Evolutionary conservation across 1,140 invertebrate species (phyloP), one percentile per base, ranked within the genome.

Genomic region (Rhopalosiphum padi): DNA sequence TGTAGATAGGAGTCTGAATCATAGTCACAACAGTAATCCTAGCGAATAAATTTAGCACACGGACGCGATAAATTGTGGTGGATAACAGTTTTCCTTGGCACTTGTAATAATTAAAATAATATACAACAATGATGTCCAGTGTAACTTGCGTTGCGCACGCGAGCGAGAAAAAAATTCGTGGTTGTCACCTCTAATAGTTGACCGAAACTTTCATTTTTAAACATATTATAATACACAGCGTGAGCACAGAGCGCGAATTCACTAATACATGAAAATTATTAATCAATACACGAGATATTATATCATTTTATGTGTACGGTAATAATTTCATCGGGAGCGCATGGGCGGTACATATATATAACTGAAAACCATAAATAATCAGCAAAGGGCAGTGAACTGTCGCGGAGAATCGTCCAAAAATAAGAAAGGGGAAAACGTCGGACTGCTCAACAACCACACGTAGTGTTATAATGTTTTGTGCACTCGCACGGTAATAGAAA

Each of bases 361-460:
- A 35, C 82, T 41, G 35, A 41, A 41, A 37, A 83, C 82, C 35
- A 83, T 83, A 83, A 83, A 83, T 83, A 83, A 83, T 83, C 82
- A 83, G 22, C 37, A 83, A 83, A 83, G 82, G 82, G 82, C 82
- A 83, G 82, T 83, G 82, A 83, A 83, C 82, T 83, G 37, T 83
- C 35, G 82, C 82, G 82, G 35, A 83, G 82, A 83, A 83, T 83
- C 82, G 82, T 37, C 82, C 60, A 77, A 77, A 77, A 77, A 77
- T 77, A 77, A 77, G 60, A 77, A 77, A 77, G 60, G 60, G 60
- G 60, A 77, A 77, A 77, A n/a, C 60, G 30, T 18, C 60, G 30
- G 30, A 77, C 30, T 77, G 60, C 60, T 77, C 60, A n/a, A 77
- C 30, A 77, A 77, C n/a, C n/a, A 77, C n/a, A 21, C 60, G 15